Evolutionary conservation across 2,797 vertebrate genomes (phyloP).

Genomic region (Gephyroberyx darwinii): DNA sequence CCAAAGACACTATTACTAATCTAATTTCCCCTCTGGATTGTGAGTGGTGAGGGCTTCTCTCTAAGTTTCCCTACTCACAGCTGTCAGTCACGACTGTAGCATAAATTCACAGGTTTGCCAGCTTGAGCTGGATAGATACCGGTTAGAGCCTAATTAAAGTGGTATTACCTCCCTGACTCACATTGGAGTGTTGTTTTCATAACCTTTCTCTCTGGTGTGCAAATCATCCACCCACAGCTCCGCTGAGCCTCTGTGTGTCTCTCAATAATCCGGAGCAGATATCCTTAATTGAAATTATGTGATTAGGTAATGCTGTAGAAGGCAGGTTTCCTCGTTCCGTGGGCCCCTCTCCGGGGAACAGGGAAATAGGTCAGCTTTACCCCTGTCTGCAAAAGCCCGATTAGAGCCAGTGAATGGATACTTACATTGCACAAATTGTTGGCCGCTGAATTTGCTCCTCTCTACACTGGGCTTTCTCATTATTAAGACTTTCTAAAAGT

Average conservation of each 20-base stretch:
- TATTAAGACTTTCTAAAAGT: conserved; percentile 6
- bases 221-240: conserved; percentile 38
- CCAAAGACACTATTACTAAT: conserved; percentile 43
- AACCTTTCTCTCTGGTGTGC: conserved; percentile 40
- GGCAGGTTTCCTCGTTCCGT: conserved; percentile 37
- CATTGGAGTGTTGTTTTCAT: conserved; percentile 36
- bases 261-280: conserved; percentile 44
- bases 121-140: conserved; percentile 41
- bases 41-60: conserved; percentile 24
- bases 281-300: conserved; percentile 68
- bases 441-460: conserved; percentile 28
- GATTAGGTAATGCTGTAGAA: conserved; percentile 54
- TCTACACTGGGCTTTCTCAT: conserved; percentile 10
- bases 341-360: conserved; percentile 30
- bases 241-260: conserved; percentile 41
- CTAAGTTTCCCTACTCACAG: conserved; percentile 14
- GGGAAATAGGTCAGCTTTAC: conserved; percentile 42
- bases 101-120: conserved; percentile 41
- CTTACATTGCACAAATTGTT: conserved; percentile 37
- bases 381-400: conserved; percentile 35
- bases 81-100: conserved; percentile 42
- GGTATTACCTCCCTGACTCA: conserved; percentile 39
- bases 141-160: conserved; percentile 59
- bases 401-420: conserved; percentile 34
- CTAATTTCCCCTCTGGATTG: conserved; percentile 39